Conservation (phyloP, 2,888 invertebrate species). For the Heteropelma amictum region DNA sequence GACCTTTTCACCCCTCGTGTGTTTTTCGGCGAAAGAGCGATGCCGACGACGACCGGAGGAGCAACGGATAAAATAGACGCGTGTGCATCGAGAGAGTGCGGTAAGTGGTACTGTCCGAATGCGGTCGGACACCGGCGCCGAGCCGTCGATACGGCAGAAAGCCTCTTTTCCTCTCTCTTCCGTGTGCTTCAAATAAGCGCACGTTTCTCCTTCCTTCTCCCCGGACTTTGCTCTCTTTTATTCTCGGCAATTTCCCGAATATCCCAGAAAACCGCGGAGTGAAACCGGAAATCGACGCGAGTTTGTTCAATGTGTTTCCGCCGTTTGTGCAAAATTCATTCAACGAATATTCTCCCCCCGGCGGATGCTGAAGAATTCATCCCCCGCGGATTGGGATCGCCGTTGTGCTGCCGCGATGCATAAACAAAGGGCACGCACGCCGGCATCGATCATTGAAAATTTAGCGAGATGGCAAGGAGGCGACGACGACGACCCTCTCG, state of each 20-base stretch:
- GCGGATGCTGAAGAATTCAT: slow-evolving; percentile 18
- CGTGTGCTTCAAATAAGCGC: no score
- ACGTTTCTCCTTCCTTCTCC: no score
- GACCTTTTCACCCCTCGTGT: background rate
- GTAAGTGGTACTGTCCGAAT: slow-evolving; percentile 50
- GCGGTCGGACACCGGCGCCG: slow-evolving; percentile 37
- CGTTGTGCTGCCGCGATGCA: background rate
- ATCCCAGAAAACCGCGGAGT: no score
- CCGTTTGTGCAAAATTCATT: slow-evolving; percentile 40
- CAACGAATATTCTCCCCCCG: slow-evolving; percentile 39
- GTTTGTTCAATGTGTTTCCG: background rate
- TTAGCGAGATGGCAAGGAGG: background rate
- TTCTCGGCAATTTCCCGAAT: no score
- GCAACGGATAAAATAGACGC: slow-evolving; percentile 37
- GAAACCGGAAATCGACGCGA: background rate
- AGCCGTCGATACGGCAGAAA: slow-evolving; percentile 50
- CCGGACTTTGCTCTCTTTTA: no score
- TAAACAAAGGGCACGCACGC: background rate
- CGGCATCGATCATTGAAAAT: slow-evolving; percentile 33
- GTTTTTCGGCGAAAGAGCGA: no score
- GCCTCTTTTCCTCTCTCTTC: no score
- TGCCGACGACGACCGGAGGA: no score
- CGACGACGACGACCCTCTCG: no score
- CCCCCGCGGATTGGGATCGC: no score
- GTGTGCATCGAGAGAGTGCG: slow-evolving; percentile 20